Evolutionary conservation across 2,888 invertebrate genomes (phyloP).

Genomic region (Pseudococcus jackbeardsleyi): DNA sequence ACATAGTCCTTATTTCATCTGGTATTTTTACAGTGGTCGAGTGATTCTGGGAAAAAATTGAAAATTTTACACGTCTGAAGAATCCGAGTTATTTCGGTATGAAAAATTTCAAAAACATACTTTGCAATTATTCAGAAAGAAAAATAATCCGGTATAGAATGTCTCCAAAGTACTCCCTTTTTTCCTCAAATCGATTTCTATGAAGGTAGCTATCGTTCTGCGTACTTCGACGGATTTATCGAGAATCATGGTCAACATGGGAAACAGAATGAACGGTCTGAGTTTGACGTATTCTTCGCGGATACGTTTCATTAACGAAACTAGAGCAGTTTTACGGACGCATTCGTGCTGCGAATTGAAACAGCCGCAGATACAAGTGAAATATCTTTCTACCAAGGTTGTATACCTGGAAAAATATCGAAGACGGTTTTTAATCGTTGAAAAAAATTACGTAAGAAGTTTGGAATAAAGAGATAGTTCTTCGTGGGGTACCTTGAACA

Average conservation of each 20-base stretch:
- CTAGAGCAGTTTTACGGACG: conserved; percentile 51
- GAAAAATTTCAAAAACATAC: neutral
- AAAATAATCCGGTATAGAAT: conserved; percentile 55
- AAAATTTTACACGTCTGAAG: neutral
- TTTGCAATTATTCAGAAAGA: conserved; percentile 61
- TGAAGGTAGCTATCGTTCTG: conserved; percentile 57
- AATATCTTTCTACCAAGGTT: conserved; percentile 52
- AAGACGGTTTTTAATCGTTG: neutral
- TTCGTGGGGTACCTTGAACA: conserved; percentile 51
- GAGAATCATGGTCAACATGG: conserved; percentile 60
- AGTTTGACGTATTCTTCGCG: conserved; percentile 62
- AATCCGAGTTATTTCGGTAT: neutral
- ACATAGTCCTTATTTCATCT: conserved; percentile 56
- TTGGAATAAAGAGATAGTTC: too few species aligned
- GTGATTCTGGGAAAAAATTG: neutral
- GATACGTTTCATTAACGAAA: conserved; percentile 58
- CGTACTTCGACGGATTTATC: conserved; percentile 53
- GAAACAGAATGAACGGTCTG: conserved; percentile 58
- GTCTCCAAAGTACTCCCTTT: conserved; percentile 49
- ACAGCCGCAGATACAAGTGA: conserved; percentile 60
- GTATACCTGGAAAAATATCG: conserved; percentile 54
- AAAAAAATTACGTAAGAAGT: neutral
- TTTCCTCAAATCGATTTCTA: conserved; percentile 55
- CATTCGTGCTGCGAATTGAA: conserved; percentile 60
- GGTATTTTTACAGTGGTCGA: conserved; percentile 60